Evolutionary conservation across 2,113 vertebrate genomes (phyloP), one percentile per base, ranked within the genome.

Genomic region (Gambusia holbrooki): DNA sequence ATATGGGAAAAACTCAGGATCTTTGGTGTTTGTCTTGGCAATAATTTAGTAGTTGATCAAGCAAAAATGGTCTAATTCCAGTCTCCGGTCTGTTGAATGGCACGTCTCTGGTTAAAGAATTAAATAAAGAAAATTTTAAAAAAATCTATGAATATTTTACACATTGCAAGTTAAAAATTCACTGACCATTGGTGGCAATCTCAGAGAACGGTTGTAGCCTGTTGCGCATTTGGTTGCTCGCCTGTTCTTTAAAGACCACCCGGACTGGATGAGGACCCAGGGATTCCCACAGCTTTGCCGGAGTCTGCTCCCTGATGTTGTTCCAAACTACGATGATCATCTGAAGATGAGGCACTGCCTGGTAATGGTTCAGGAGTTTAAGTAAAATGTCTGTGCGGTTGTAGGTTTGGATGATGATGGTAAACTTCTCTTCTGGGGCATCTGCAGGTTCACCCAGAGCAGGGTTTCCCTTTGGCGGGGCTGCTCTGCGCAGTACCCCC

Each of bases 351-450:
- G 97, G 96, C 28, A 97, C 90, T 1, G 95, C 97, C 90, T 98
- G 97, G 76, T 98, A 99, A 81, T 98, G 97, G 84, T 99, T 98
- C 66, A 99, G 91, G 65, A 99, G 94, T 87, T 95, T 96, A 33
- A 99, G 85, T 58, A 99, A 92, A 65, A 99, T 75, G 81, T 99
- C 97, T 1, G 97, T 98, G 83, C 97, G 96, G 14, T 99, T 99
- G 65, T 96, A 97, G 0, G 97, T 97, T 84, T 99, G 97, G 92
- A 99, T 98, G 81, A 99, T 89, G 54, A 98, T 93, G 62, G 96
- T 98, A 95, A 99, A 62, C 93, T 92, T 84, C 79, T 96, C 94
- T 28, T 87, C 29, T 51, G 92, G 12, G 62, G 90, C 83, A 62
- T 71, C 73, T 10, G 29, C 62, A 0, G 0, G 35, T 3, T 1